Evolutionary conservation across 2,888 invertebrate species (phyloP).

Genomic region (Coremacera marginata): DNA sequence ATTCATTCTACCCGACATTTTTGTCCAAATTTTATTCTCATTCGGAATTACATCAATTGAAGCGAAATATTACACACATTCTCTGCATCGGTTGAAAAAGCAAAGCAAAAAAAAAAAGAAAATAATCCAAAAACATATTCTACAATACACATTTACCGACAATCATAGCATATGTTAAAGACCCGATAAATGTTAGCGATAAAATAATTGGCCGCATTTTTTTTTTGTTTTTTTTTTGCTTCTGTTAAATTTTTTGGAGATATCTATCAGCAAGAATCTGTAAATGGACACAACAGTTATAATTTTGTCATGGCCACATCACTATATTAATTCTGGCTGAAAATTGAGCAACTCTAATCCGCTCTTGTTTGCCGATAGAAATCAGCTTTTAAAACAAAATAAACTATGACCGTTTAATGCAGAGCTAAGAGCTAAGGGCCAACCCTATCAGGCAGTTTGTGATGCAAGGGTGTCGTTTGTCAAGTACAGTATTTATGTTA

Average conservation of each 20-base stretch:
- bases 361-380: constrained; percentile 34
- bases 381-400: constrained; percentile 21
- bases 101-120: no score
- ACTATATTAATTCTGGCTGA: constrained; percentile 31
- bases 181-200: constrained; percentile 28
- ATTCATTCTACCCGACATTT: no score
- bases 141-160: no score
- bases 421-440: constrained; percentile 39
- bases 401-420: not conserved
- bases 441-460: constrained; percentile 16
- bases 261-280: constrained; percentile 15
- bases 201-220: constrained; percentile 44
- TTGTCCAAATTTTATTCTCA: no score
- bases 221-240: no score
- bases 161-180: constrained; percentile 1
- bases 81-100: no score
- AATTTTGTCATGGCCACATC: not conserved
- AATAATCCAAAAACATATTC: no score
- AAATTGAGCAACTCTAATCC: constrained; percentile 46
- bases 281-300: constrained; percentile 29
- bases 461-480: no score
- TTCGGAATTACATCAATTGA: no score
- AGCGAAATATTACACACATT: no score
- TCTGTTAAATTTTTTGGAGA: not conserved
- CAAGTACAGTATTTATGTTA: constrained; percentile 7